Evolutionary conservation across 2,113 vertebrate species (phyloP).

Genomic region (Apteryx mantelli): DNA sequence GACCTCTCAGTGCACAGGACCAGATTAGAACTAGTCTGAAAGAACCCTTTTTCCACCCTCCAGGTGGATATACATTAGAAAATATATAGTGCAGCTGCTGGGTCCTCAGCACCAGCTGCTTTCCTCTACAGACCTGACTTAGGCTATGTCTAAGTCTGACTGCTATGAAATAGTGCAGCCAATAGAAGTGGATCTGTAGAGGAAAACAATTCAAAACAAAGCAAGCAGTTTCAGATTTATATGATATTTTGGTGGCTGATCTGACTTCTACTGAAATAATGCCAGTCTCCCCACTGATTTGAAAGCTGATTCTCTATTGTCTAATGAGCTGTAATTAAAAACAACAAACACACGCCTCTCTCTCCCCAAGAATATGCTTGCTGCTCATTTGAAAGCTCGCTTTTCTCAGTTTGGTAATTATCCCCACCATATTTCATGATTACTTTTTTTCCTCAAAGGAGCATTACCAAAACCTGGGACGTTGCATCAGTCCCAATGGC

Average conservation of each 20-base stretch:
- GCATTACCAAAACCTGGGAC: conserved; percentile 11
- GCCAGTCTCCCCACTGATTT: conserved; percentile 5
- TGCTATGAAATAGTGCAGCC: background rate
- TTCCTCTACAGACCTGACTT: background rate
- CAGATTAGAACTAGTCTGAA: background rate
- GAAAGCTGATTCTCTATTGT: background rate
- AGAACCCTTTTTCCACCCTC: background rate
- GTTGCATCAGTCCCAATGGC: background rate
- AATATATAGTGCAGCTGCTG: background rate
- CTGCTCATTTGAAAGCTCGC: background rate
- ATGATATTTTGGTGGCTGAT: conserved; percentile 8
- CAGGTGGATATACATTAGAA: background rate
- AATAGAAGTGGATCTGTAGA: background rate
- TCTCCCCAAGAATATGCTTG: background rate
- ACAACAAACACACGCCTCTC: background rate
- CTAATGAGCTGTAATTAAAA: conserved; percentile 46
- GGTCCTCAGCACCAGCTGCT: background rate
- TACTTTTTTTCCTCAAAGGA: conserved; percentile 3
- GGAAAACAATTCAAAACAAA: conserved; percentile 22
- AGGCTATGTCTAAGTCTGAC: background rate
- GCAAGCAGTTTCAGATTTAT: background rate
- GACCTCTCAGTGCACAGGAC: background rate
- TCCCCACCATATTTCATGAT: background rate
- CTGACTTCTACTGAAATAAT: conserved; percentile 27
- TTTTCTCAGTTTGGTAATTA: conserved; percentile 40